Evolutionary conservation across 64 coral and sea anemone species (phyloP).

Genomic region (Actinia tenebrosa): DNA sequence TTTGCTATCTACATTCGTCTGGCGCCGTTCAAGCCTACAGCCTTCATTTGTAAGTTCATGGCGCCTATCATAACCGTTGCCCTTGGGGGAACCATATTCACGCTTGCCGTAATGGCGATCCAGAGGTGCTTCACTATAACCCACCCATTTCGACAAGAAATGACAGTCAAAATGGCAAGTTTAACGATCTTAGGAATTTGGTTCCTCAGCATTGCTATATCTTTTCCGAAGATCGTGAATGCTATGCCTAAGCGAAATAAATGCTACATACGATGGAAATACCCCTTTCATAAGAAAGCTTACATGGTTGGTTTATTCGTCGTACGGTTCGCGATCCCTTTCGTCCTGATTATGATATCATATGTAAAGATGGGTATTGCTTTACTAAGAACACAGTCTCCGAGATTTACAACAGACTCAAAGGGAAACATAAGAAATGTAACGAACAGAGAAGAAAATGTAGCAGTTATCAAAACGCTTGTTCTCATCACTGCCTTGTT

Average conservation of each 20-base stretch:
- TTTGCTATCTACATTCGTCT: conserved; percentile 16
- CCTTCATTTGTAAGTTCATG: conserved; percentile 43
- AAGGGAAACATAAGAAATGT: conserved; percentile 38
- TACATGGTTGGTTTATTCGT: conserved; percentile 51
- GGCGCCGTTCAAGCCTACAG: conserved; percentile 8
- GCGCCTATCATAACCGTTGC: conserved; percentile 34
- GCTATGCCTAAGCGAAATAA: not conserved
- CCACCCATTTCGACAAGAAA: conserved; percentile 45
- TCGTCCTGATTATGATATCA: conserved; percentile 24
- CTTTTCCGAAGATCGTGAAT: conserved; percentile 32
- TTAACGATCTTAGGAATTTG: conserved; percentile 26
- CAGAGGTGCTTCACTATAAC: conserved; percentile 49
- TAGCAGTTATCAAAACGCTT: conserved; percentile 44
- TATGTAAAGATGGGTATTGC: conserved; percentile 50
- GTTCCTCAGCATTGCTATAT: conserved; percentile 25
- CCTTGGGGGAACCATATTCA: conserved; percentile 41
- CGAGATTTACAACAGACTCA: conserved; percentile 21
- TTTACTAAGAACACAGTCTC: conserved; percentile 29
- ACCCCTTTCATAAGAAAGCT: not conserved
- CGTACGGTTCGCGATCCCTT: conserved; percentile 41
- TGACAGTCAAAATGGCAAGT: conserved; percentile 4
- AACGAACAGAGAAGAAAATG: conserved; percentile 29
- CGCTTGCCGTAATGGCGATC: conserved; percentile 42
- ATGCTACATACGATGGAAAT: conserved; percentile 3
- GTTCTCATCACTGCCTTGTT: conserved; percentile 34